Evolutionary conservation across 2,113 vertebrate species (phyloP), one percentile per base, ranked within the genome.

Genomic region (Leptosomus discolor): DNA sequence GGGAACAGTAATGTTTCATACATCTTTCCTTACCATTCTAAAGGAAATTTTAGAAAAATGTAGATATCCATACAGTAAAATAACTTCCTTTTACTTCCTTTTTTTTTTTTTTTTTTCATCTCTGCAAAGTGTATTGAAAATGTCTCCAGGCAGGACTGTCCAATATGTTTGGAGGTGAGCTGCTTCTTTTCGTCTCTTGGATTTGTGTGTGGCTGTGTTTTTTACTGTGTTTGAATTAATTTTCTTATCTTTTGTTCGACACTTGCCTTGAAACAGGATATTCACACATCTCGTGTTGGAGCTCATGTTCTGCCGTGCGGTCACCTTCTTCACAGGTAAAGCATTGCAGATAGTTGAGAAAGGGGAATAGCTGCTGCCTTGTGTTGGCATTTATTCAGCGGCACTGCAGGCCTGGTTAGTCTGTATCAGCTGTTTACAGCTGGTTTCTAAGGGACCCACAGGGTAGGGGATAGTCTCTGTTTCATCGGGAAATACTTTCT

Each of bases 111-210:
- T 76, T 32, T 81, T 12, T n/a, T 32, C 83, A 26, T 30, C 69
- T 95, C 92, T 96, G 39, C 46, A 39, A 92, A 99, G 99, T 99
- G 99, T 95, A 99, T 99, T 80, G 99, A 99, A 98, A 99, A 99
- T 50, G 99, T 99, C 57, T 99, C 99, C 27, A 98, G 99, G 86
- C 99, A 99, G 97, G 98, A 99, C 97, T 99, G 99, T 78, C 98
- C 99, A 1, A 99, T 99, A 93, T 99, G 99, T 95, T 98, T 99
- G 98, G 99, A 99, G 99, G 99, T 99, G 91, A 97, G 97, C 37
- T 50, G 9, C 23, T 70, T 4, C n/a, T 69, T 65, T 92, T 45
- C 2, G 2, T 39, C 15, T 50, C 11, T 41, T n/a, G 43, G 27
- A 9, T 34, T 27, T 26, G 11, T 15, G 3, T 7, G 5, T 24